A percentile compares a stretch with the other conserved stretches of the same genome.
Conservation (phyloP, 2,888 invertebrate species). For the Germaria angustata region DNA sequence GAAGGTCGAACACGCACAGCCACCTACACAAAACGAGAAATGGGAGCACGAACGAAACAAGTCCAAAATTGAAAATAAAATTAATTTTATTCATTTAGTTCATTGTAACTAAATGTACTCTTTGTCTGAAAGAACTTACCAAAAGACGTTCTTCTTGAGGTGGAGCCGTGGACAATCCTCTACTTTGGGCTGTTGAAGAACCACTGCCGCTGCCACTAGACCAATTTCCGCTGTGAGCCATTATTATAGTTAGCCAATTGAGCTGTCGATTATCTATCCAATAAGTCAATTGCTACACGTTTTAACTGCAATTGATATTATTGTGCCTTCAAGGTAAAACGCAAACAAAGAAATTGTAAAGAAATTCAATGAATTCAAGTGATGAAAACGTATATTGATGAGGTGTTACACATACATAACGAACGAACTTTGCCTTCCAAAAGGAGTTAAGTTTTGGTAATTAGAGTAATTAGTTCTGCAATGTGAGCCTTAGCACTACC, state of each 20-base stretch:
- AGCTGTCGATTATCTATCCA: background rate
- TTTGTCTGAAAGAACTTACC: slow-evolving; percentile 70
- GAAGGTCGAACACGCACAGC: slow-evolving; percentile 94
- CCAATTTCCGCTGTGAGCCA: slow-evolving; percentile 72
- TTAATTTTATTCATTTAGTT: slow-evolving; percentile 12
- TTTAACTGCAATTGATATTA: slow-evolving; percentile 28
- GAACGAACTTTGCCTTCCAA: too few relatives aligned
- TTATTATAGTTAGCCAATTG: slow-evolving; percentile 20
- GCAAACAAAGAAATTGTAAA: background rate
- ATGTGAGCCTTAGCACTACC: too few relatives aligned
- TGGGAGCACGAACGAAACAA: background rate
- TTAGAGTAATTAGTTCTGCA: too few relatives aligned
- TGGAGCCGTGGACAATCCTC: slow-evolving; percentile 72
- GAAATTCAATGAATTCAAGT: background rate
- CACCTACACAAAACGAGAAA: slow-evolving; percentile 81
- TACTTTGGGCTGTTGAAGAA: slow-evolving; percentile 72
- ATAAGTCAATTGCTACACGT: background rate
- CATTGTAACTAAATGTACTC: slow-evolving; percentile 5
- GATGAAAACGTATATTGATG: too few relatives aligned
- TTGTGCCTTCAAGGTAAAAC: slow-evolving; percentile 27
- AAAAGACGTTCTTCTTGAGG: slow-evolving; percentile 78
- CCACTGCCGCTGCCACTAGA: slow-evolving; percentile 77
- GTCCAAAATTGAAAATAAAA: background rate
- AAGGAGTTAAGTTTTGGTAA: too few relatives aligned
- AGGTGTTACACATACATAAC: too few relatives aligned